Conservation (phyloP, 1,140 invertebrate genomes). For the Drosophila oshimai region DNA sequence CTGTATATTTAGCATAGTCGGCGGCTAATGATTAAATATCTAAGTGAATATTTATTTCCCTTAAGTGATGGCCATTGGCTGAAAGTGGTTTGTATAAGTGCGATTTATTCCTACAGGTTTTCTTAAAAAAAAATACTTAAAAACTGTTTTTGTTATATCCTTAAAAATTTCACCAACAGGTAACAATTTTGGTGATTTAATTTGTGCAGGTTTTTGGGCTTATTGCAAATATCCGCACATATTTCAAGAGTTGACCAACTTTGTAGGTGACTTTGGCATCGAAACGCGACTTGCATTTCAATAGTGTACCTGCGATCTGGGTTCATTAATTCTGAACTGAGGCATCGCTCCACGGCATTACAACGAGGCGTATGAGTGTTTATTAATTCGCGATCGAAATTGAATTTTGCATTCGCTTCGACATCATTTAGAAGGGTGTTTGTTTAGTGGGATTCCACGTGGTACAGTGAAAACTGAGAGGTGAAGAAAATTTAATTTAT, state of each 20-base stretch:
- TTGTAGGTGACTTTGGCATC: slow-evolving; percentile 11
- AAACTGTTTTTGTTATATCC: too few species aligned
- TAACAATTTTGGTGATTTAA: too few species aligned
- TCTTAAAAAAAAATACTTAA: too few species aligned
- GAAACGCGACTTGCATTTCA: not conserved
- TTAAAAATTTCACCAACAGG: too few species aligned
- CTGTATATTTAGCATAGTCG: too few species aligned
- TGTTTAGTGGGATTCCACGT: not conserved
- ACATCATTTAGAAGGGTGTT: not conserved
- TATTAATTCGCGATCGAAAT: not conserved
- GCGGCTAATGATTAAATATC: too few species aligned
- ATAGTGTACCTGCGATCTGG: not conserved
- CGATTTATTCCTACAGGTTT: too few species aligned
- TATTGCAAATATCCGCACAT: not conserved
- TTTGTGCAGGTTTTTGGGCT: too few species aligned
- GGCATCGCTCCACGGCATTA: not conserved
- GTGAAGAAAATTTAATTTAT: not conserved
- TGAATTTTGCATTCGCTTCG: not conserved
- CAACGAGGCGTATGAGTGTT: not conserved
- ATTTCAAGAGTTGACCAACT: slow-evolving; percentile 16
- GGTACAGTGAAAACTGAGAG: not conserved
- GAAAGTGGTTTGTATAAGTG: too few species aligned
- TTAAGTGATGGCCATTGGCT: too few species aligned
- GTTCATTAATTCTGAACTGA: not conserved
- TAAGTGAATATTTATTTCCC: too few species aligned